A percentile compares a stretch with the other conserved stretches of the same genome.
These are phyloP conservation scores for Agrotis clavis DNA, from an alignment of 2,888 invertebrate genomes.

Conservation along the genomic window DNA sequence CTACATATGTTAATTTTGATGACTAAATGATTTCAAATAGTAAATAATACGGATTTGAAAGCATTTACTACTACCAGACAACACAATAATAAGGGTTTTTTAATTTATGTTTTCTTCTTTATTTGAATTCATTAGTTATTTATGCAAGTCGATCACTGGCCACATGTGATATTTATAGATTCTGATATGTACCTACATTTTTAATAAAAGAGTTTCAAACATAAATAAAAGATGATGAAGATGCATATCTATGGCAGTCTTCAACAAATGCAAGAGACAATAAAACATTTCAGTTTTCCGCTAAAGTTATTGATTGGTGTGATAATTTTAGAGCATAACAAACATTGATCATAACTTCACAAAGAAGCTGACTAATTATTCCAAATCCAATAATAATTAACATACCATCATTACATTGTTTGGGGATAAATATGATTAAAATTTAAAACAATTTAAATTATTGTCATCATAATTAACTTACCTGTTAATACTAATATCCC, in stretches of 20 bases:
- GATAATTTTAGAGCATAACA: too few relatives aligned
- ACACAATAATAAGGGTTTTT: conserved; percentile 7
- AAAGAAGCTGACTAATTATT: too few relatives aligned
- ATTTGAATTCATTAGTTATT: conserved; percentile 13
- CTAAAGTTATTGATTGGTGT: background rate
- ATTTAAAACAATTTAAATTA: background rate
- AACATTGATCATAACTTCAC: background rate
- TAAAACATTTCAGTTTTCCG: background rate
- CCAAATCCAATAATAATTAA: too few relatives aligned
- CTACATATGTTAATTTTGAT: conserved; percentile 5
- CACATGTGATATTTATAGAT: conserved; percentile 25
- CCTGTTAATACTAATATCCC: background rate
- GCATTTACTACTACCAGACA: background rate
- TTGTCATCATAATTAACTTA: background rate
- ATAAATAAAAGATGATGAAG: too few relatives aligned
- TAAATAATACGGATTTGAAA: background rate
- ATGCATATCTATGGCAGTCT: background rate
- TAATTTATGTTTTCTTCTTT: conserved; percentile 12
- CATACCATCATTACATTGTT: background rate
- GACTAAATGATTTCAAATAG: background rate
- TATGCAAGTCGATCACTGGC: conserved; percentile 4
- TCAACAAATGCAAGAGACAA: background rate
- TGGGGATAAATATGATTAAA: conserved; percentile 16
- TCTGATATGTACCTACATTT: background rate
- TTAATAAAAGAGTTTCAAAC: background rate